phyloP scores from a whole-genome alignment of 2,888 invertebrate species.

The Spodoptera picta region DNA sequence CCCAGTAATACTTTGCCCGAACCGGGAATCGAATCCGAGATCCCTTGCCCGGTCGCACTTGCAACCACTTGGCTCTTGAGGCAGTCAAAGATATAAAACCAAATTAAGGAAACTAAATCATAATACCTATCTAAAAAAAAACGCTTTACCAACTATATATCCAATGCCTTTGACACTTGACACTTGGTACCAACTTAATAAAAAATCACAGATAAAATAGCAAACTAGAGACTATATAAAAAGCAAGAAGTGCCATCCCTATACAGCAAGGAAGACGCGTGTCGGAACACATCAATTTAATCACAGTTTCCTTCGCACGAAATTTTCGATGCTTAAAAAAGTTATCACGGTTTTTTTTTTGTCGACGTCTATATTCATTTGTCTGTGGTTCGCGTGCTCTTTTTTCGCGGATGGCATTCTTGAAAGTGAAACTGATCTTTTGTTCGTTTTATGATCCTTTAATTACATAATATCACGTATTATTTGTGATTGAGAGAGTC shows the following conservation, averaged over 20 bases:
- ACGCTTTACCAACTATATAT: too few species aligned
- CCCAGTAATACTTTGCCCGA: too few species aligned
- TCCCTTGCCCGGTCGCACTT: too few species aligned
- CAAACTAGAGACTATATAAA: neutral
- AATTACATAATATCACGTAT: neutral
- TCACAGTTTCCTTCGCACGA: conserved; percentile 72
- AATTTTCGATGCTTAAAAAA: conserved; percentile 68
- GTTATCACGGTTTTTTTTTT: conserved; percentile 64
- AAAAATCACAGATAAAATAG: conserved; percentile 1
- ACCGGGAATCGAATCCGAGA: too few species aligned
- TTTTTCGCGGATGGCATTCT: conserved; percentile 57
- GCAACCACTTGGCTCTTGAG: too few species aligned
- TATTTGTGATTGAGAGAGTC: too few species aligned
- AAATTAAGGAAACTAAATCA: too few species aligned
- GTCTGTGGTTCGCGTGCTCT: conserved; percentile 62
- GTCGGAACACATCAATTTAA: conserved; percentile 71
- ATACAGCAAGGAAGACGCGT: conserved; percentile 64
- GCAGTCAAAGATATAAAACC: too few species aligned
- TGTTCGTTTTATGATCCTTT: conserved; percentile 24
- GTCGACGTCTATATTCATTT: conserved; percentile 10
- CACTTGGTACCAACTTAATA: neutral
- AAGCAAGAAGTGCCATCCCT: conserved; percentile 40
- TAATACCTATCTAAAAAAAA: too few species aligned
- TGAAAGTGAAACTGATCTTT: conserved; percentile 57
- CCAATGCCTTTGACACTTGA: too few species aligned